Percentiles rank a stretch among this genome's conserved stretches.
Evolutionary conservation across 1,140 invertebrate genomes (phyloP).

Genomic region (Arctopsyche grandis): DNA sequence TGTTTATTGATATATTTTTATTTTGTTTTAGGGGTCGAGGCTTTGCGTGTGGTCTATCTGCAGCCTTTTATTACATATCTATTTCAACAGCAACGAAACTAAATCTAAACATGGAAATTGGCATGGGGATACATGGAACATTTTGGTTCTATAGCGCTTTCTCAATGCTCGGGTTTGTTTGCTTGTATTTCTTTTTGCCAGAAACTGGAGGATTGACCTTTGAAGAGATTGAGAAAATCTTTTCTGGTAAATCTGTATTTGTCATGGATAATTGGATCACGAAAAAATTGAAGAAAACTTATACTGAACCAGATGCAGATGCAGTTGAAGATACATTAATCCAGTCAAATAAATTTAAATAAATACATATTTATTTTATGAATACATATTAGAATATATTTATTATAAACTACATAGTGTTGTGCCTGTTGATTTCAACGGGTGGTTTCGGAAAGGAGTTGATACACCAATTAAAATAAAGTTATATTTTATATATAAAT

Average conservation of each 20-base stretch:
- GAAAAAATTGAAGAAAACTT: too few relatives aligned
- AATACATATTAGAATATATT: too few relatives aligned
- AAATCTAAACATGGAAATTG: slow-evolving; percentile 66
- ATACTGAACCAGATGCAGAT: too few relatives aligned
- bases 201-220: slow-evolving; percentile 83
- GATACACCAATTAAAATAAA: too few relatives aligned
- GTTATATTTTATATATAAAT: too few relatives aligned
- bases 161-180: slow-evolving; percentile 68
- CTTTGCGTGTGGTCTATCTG: slow-evolving; percentile 68
- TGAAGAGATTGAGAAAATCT: slow-evolving; percentile 75
- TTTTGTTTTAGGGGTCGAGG: slow-evolving; percentile 63
- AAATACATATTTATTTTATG: too few relatives aligned
- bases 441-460: too few relatives aligned
- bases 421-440: too few relatives aligned
- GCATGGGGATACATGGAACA: slow-evolving; percentile 66
- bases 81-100: slow-evolving; percentile 73
- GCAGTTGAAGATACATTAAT: too few relatives aligned
- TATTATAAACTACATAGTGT: too few relatives aligned
- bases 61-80: slow-evolving; percentile 69
- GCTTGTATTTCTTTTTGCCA: slow-evolving; percentile 76
- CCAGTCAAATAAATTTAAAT: too few relatives aligned
- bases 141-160: slow-evolving; percentile 73
- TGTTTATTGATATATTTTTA: background rate
- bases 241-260: slow-evolving; percentile 63
- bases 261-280: slow-evolving; percentile 62